Percentiles rank a stretch among this genome's conserved stretches.
Evolutionary conservation across 2,113 vertebrate species (phyloP).

Genomic region (Oreocharis arfaki): DNA sequence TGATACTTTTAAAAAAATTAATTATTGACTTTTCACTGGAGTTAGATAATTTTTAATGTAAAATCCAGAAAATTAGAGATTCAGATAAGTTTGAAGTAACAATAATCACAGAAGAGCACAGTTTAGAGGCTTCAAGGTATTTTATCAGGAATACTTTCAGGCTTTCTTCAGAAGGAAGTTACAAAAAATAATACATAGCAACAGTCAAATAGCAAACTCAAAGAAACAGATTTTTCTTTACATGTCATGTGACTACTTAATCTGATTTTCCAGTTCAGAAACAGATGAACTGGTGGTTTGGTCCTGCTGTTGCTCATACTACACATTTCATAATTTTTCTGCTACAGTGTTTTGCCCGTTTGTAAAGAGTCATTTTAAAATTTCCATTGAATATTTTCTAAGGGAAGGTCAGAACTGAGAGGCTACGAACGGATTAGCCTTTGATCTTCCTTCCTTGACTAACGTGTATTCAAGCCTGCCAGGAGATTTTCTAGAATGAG

Average conservation of each 20-base stretch:
- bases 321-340: neutral
- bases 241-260: neutral
- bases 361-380: neutral
- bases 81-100: neutral
- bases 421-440: neutral
- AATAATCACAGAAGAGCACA: neutral
- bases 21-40: neutral
- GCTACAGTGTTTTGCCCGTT: neutral
- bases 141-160: neutral
- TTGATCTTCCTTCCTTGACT: slow-evolving; percentile 2
- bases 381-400: neutral
- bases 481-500: neutral
- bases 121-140: neutral
- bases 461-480: neutral
- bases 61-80: neutral
- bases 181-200: neutral
- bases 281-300: neutral
- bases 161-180: neutral
- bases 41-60: neutral
- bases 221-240: neutral
- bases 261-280: neutral
- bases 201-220: neutral
- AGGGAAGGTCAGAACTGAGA: neutral
- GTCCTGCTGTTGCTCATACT: neutral
- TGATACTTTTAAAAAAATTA: neutral